Evolutionary conservation across 2,888 invertebrate species (phyloP), one percentile per base, ranked within the genome.

Genomic region (Mesoligia furuncula): DNA sequence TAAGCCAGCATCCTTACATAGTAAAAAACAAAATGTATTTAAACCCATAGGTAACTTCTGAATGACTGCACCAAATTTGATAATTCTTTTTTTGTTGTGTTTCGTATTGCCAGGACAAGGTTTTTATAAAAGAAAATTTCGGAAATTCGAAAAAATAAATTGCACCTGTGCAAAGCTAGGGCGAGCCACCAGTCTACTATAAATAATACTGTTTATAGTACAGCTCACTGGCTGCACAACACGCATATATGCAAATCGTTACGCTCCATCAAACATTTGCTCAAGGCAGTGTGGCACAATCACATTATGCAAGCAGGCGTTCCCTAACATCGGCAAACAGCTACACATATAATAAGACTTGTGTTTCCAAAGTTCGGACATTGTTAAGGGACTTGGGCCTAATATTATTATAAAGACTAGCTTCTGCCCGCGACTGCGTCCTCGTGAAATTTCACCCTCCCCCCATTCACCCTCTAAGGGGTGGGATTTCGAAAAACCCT

Each of bases 191-290:
- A 39, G 39, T 39, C 27, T 20, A 8, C n/a, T 71, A 45, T 42
- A 42, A 42, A 51, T 80, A 80, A 24, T 36, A 45, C 17, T 27
- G n/a, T 59, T 20, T n/a, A 42, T 62, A 17, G 0, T 51, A 59
- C 42, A 59, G 42, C 24, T 66, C 59, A 67, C n/a, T 81, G 27
- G 36, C 15, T 81, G 0, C 8, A 15, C 27, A 54, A 61, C 61
- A 67, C 51, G 51, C 20, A 36, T 67, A 31, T 61, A 75, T 67
- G 61, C 61, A 67, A 75, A 81, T 75, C 61, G 54, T 67, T 67
- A 45, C 66, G 27, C 66, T 67, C 8, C 45, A 54, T 15, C 75
- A 81, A 81, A 81, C 27, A 81, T 75, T 75, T 54, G 59, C 75
- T 51, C 66, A 42, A 67, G 45, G 51, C 75, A 66, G 39, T 51